Conservation (phyloP, 2,113 vertebrate species). For the Piprites chloris region DNA sequence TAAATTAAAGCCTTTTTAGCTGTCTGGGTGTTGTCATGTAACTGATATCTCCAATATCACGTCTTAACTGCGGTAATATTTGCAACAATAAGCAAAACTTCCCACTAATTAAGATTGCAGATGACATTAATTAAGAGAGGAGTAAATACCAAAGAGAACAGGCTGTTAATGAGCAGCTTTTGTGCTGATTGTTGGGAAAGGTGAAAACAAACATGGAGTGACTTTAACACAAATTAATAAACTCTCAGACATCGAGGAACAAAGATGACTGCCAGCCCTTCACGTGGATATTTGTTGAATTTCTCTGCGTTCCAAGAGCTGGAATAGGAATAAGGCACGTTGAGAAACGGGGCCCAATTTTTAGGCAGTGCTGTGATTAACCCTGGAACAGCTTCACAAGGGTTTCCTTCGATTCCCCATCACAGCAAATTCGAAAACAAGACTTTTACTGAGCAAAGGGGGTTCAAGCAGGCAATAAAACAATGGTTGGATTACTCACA, state of each 20-base stretch:
- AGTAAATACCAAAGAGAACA: background rate
- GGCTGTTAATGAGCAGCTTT: background rate
- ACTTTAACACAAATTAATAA: background rate
- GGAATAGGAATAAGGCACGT: background rate
- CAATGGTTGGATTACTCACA: fast-evolving
- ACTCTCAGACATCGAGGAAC: background rate
- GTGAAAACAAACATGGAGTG: background rate
- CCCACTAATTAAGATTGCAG: background rate
- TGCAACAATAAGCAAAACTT: background rate
- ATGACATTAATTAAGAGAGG: background rate
- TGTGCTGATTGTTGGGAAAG: background rate
- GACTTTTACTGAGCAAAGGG: background rate
- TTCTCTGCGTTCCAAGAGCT: background rate
- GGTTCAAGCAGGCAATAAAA: background rate
- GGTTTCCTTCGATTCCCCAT: background rate
- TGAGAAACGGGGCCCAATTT: fast-evolving
- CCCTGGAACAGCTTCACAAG: fast-evolving
- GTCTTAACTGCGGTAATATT: background rate
- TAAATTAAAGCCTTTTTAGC: background rate
- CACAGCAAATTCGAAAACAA: background rate
- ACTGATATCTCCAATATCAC: background rate
- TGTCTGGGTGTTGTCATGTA: background rate
- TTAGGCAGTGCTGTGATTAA: background rate
- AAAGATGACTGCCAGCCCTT: background rate
- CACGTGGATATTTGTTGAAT: background rate